These are phyloP conservation scores for Schmidtea mediterranea DNA, from an alignment of 1,140 invertebrate genomes.

Conservation along the genomic window DNA sequence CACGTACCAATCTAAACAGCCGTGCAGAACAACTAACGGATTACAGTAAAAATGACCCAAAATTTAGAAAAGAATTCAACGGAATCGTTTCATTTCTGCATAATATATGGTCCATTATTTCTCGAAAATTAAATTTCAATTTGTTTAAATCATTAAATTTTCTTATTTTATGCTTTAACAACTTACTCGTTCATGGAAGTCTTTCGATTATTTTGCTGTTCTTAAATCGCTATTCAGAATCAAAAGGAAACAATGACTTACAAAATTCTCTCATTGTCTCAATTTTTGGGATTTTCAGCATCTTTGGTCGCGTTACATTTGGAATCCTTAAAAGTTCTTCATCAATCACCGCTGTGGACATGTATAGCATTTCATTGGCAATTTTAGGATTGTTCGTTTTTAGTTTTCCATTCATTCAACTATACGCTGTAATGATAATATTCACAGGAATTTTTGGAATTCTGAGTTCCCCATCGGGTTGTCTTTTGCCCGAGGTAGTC, in stretches of 20 bases:
- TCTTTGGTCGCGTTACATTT: constrained; percentile 8
- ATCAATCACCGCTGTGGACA: neutral
- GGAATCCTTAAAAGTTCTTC: constrained; percentile 7
- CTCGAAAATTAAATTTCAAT: constrained; percentile 8
- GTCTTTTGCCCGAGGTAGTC: constrained; percentile 9
- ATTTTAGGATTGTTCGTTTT: too few species aligned
- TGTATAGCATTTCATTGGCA: too few species aligned
- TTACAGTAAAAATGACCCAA: constrained; percentile 2
- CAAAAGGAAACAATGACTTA: too few species aligned
- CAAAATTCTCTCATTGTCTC: constrained; percentile 37
- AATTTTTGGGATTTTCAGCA: constrained; percentile 12
- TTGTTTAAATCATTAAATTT: constrained; percentile 3
- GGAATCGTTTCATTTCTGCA: too few species aligned
- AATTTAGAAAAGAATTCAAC: neutral
- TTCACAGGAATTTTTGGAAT: constrained; percentile 11
- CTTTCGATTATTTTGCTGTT: constrained; percentile 40
- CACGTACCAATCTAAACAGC: neutral
- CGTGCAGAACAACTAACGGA: too few species aligned
- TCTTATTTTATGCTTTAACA: constrained; percentile 6
- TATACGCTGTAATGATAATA: constrained; percentile 9
- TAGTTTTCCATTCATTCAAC: constrained; percentile 4
- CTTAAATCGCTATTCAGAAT: constrained; percentile 26
- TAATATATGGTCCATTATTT: too few species aligned
- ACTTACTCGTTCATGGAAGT: constrained; percentile 6
- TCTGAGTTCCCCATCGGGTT: constrained; percentile 11